Evolutionary conservation across 1,140 invertebrate genomes (phyloP).

Genomic region (Oscheius sp.): DNA sequence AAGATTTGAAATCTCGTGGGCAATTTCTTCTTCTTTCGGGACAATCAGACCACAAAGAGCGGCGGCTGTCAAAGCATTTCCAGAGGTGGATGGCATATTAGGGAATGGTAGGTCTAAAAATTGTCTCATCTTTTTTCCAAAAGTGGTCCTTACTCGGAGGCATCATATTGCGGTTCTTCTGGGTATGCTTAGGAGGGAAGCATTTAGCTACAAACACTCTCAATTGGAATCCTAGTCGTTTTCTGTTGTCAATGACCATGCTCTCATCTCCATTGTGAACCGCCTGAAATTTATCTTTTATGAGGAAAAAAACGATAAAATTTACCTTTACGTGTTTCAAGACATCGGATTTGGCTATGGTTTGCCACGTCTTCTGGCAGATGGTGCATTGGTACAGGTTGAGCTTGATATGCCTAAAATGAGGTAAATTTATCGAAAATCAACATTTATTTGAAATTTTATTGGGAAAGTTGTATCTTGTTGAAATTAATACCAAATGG

Average conservation of each 20-base stretch:
- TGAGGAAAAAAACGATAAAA: not conserved
- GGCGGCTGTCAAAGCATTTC: no score
- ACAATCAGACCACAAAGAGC: no score
- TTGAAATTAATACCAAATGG: no score
- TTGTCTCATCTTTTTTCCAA: no score
- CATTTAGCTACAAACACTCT: constrained; percentile 11
- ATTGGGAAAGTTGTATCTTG: no score
- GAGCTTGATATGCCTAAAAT: constrained; percentile 10
- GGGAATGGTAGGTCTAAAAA: no score
- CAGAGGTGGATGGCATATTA: no score
- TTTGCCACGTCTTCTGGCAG: constrained; percentile 20
- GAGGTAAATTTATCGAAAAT: no score
- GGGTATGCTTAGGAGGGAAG: constrained; percentile 9
- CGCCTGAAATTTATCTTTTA: not conserved
- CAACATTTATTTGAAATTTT: not conserved
- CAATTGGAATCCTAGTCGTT: constrained; percentile 12
- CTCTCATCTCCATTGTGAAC: not conserved
- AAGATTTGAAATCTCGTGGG: no score
- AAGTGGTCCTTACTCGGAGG: no score
- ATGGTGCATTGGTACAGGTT: constrained; percentile 15
- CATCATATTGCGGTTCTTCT: no score
- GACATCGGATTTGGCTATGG: constrained; percentile 23
- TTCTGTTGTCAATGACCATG: constrained; percentile 27
- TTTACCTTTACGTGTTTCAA: constrained; percentile 20
- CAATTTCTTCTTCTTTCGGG: no score